These are phyloP conservation scores for Rhabdornis inornatus DNA, from an alignment of 2,113 vertebrate species.

Conservation along the genomic window DNA sequence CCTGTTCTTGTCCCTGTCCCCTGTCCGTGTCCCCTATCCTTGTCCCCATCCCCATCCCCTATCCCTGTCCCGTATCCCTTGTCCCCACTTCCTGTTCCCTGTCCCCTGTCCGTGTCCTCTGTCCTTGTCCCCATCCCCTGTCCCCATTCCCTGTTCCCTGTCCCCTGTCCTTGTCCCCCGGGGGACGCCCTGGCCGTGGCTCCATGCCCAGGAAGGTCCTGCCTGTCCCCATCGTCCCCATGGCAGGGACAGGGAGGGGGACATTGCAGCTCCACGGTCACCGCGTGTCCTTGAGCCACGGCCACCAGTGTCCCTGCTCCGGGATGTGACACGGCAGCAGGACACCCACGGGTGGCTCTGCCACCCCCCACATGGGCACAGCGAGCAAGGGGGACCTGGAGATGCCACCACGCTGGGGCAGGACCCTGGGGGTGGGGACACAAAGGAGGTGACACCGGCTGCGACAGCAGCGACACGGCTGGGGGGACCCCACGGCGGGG, in stretches of 20 bases:
- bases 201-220: background rate
- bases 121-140: too few species aligned
- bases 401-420: background rate
- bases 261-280: accelerated
- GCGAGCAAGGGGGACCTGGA: too few species aligned
- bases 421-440: background rate
- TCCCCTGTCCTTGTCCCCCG: background rate
- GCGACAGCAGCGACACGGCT: accelerated
- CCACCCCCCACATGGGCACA: accelerated
- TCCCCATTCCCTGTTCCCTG: too few species aligned
- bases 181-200: background rate
- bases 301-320: background rate
- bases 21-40: too few species aligned
- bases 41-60: too few species aligned
- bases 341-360: background rate
- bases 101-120: too few species aligned
- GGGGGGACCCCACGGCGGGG: accelerated
- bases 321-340: background rate
- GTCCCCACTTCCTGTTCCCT: too few species aligned
- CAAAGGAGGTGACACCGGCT: background rate
- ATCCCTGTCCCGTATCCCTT: too few species aligned
- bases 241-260: background rate
- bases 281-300: background rate
- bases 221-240: background rate
- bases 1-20: too few species aligned